Percentiles rank a stretch among this genome's conserved stretches.
phyloP scores from a whole-genome alignment of 2,888 invertebrate genomes.

The Drosophila prostipennis region DNA sequence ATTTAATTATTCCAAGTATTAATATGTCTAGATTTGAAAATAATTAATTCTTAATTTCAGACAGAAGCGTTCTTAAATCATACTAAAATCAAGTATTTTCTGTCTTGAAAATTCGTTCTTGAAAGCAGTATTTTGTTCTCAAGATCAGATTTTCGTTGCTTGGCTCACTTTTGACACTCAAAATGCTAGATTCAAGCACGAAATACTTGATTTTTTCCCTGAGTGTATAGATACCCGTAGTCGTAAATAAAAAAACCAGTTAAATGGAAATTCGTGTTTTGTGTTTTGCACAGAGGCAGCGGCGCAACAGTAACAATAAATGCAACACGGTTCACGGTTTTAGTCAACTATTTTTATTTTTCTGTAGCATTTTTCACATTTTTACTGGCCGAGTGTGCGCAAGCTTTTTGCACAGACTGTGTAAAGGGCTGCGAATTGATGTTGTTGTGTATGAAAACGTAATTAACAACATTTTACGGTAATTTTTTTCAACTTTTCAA shows the following conservation, averaged over 20 bases:
- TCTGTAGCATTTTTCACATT: conserved; percentile 57
- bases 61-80: too few species aligned
- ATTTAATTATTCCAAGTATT: too few species aligned
- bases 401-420: conserved; percentile 67
- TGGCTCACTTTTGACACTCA: too few species aligned
- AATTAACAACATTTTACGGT: conserved; percentile 74
- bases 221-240: background rate
- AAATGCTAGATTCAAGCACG: too few species aligned
- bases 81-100: too few species aligned
- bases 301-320: conserved; percentile 22
- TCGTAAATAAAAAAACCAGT: conserved; percentile 46
- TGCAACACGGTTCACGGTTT: conserved; percentile 53
- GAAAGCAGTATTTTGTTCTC: too few species aligned
- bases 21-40: too few species aligned
- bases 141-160: too few species aligned
- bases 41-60: too few species aligned
- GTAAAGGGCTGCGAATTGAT: conserved; percentile 47
- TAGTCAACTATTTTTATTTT: conserved; percentile 63
- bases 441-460: conserved; percentile 70
- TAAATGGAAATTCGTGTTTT: conserved; percentile 72
- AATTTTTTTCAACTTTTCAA: conserved; percentile 42
- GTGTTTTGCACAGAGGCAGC: conserved; percentile 35
- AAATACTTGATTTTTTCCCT: too few species aligned
- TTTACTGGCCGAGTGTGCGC: conserved; percentile 53
- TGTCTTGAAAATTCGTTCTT: too few species aligned